Evolutionary conservation across 2,888 invertebrate genomes (phyloP), one percentile per base, ranked within the genome.

Genomic region (Belgica antarctica): DNA sequence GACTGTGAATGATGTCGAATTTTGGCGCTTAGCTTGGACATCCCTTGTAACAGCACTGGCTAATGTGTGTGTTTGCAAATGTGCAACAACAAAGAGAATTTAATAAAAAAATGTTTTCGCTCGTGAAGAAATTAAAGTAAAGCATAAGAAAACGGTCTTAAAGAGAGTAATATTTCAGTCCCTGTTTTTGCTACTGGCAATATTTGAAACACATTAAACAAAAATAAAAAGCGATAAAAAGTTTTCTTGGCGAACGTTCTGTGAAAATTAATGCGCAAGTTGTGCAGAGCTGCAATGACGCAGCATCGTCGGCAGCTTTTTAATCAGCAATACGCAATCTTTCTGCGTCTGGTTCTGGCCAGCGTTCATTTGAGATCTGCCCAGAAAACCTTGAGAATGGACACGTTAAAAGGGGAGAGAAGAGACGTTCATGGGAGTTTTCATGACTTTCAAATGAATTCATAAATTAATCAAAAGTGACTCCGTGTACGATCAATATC

Each of bases 401-500:
- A 66, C 17, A 66, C 8, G 19, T 41, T 47, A 52, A 19, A 46
- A 19, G 25, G n/a, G 41, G 65, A 15, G 25, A 41, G 15, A 27
- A 66, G 17, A 41, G 52, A 19, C 24, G 24, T 36, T 46, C 28
- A 66, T 66, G 66, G 52, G 66, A 66, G 52, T 47, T 66, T 66
- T 66, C 52, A 52, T 66, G 66, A 52, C 66, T 66, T 66, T n/a
- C 52, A 47, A 66, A 66, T 52, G 66, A 52, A 66, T 66, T 66
- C 52, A 66, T 66, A 66, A 66, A 66, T 66, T 66, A 47, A 66
- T 66, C 52, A 66, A 52, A 66, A 31, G 17, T 2, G 12, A 31
- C 34, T 63, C 3, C 0, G 25, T 63, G 25, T 22, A 15, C 52
- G 66, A 66, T 66, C 66, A 31, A 66, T 52, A 66, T 66, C 66